A percentile compares a stretch with the other conserved stretches of the same genome.
These are phyloP conservation scores for Oxyruncus cristatus DNA, from an alignment of 2,113 vertebrate species.

Conservation along the genomic window DNA sequence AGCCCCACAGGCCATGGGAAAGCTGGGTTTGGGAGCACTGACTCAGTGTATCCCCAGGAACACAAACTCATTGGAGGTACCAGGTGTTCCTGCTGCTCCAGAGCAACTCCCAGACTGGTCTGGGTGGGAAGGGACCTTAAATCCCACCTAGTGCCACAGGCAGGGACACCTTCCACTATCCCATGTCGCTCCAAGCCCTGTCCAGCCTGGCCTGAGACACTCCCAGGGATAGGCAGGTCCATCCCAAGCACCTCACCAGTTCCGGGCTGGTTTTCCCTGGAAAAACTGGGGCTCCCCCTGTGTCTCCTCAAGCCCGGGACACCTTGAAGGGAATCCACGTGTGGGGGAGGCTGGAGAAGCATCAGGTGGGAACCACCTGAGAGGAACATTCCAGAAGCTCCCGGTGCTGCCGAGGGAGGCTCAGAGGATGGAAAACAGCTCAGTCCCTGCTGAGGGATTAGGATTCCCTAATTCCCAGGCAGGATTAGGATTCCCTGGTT, in stretches of 20 bases:
- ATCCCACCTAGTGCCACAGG: neutral
- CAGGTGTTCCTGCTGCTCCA: neutral
- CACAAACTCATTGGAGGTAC: neutral
- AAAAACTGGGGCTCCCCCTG: neutral
- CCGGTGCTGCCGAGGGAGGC: neutral
- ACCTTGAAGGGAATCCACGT: fast-evolving
- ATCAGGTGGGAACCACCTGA: neutral
- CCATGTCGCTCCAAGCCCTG: neutral
- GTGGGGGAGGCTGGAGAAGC: no score
- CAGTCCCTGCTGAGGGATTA: fast-evolving
- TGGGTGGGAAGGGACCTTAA: neutral
- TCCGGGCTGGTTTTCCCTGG: neutral
- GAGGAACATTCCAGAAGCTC: neutral
- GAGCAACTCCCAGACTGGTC: neutral
- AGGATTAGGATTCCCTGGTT: no score
- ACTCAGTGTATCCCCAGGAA: fast-evolving
- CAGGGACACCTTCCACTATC: neutral
- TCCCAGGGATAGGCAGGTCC: neutral
- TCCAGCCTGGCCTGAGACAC: neutral
- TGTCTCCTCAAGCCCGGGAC: fast-evolving
- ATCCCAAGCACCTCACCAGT: neutral
- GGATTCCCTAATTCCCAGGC: no score
- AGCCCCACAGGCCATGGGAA: no score
- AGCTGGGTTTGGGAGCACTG: neutral
- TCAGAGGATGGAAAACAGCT: fast-evolving